Conservation (phyloP, 2,113 vertebrate species). For the Abramis brama region DNA sequence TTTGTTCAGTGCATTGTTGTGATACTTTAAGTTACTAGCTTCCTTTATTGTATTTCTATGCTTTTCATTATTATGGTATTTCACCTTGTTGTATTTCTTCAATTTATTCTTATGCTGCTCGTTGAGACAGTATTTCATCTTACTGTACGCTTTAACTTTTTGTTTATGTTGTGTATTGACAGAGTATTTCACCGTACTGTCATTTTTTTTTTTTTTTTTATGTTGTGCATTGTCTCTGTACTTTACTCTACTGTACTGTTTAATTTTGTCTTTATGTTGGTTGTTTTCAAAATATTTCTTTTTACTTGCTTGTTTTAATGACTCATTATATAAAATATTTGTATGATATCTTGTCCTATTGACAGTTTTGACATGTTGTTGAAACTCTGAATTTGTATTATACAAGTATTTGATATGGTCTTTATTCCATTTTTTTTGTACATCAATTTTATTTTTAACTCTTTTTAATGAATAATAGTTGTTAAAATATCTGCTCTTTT, state of each 20-base stretch:
- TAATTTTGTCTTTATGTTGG: background rate
- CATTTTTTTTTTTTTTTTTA: too few species aligned
- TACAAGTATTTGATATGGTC: background rate
- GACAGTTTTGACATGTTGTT: background rate
- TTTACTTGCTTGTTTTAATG: conserved; percentile 5
- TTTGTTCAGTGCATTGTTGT: background rate
- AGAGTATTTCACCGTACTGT: too few species aligned
- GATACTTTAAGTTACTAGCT: background rate
- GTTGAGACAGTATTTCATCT: fast-evolving
- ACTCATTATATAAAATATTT: background rate
- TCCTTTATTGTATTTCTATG: background rate
- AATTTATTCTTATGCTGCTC: background rate
- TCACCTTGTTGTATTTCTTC: fast-evolving
- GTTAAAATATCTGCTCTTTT: background rate
- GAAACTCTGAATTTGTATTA: background rate
- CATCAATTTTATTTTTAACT: background rate
- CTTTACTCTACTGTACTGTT: fast-evolving
- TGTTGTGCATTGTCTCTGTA: too few species aligned
- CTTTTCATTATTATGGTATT: background rate
- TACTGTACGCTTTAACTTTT: too few species aligned
- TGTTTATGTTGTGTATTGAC: too few species aligned
- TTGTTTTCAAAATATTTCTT: background rate
- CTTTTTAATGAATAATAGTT: background rate
- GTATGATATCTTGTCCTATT: background rate
- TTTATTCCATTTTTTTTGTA: too few species aligned